These are phyloP conservation scores for Vanessa cardui DNA, from an alignment of 2,888 invertebrate genomes.

Conservation along the genomic window DNA sequence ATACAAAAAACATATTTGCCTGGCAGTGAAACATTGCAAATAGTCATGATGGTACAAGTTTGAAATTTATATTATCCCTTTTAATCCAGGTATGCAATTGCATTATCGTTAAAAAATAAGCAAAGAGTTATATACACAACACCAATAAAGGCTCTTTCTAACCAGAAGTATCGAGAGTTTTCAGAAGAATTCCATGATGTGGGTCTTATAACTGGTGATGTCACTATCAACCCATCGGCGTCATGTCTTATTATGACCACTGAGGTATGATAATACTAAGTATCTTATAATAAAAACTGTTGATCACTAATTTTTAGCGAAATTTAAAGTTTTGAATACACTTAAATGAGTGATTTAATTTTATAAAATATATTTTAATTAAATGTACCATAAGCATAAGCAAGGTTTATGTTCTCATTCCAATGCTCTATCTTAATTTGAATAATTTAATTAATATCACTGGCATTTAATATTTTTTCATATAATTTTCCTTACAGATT, in stretches of 20 bases:
- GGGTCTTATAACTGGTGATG: constrained; percentile 99
- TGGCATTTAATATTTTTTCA: background rate
- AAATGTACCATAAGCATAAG: too few species aligned
- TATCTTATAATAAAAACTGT: too few species aligned
- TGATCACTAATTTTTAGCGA: too few species aligned
- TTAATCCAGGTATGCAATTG: constrained; percentile 92
- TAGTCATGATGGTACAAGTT: too few species aligned
- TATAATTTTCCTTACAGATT: constrained; percentile 84
- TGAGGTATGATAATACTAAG: constrained; percentile 85
- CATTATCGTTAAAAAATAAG: constrained; percentile 94
- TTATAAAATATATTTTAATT: too few species aligned
- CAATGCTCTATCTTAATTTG: too few species aligned
- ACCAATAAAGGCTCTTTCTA: constrained; percentile 99
- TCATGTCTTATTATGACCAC: constrained; percentile 99
- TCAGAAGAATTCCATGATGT: constrained; percentile 99
- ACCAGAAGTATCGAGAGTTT: constrained; percentile 99
- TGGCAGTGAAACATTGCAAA: too few species aligned
- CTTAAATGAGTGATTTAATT: too few species aligned
- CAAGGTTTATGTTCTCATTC: too few species aligned
- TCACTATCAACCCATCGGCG: constrained; percentile 99
- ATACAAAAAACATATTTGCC: too few species aligned
- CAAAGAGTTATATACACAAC: constrained; percentile 99
- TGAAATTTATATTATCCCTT: background rate
- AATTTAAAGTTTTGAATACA: too few species aligned
- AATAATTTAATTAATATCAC: too few species aligned